Conservation (phyloP, 2,888 invertebrate species). For the Schizaphis graminum region DNA sequence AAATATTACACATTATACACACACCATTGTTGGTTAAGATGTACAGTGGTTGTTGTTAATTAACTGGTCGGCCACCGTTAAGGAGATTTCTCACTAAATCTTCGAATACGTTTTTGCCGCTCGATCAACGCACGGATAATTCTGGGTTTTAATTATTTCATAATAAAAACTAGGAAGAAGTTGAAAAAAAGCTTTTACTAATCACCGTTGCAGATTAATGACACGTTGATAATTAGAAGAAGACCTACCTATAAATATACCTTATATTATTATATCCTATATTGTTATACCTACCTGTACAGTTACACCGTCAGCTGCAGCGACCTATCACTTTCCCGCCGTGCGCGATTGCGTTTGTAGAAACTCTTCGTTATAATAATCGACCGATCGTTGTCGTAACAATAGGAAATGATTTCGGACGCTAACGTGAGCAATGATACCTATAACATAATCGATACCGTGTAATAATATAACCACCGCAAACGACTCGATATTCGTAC, state of each 20-base stretch:
- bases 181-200: neutral
- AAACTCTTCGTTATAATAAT: slow-evolving; percentile 24
- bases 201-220: neutral
- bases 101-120: neutral
- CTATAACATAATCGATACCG: slow-evolving; percentile 11
- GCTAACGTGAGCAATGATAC: slow-evolving; percentile 17
- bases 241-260: neutral
- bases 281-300: neutral
- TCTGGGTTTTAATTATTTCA: neutral
- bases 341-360: slow-evolving; percentile 40
- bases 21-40: neutral
- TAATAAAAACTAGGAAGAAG: neutral
- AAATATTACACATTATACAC: neutral
- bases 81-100: neutral
- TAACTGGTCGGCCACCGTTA: neutral
- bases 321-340: slow-evolving; percentile 46
- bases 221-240: slow-evolving; percentile 13
- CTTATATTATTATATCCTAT: neutral
- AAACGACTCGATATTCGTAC: neutral
- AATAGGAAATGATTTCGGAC: slow-evolving; percentile 42
- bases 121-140: neutral
- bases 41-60: neutral
- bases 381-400: neutral
- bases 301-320: neutral
- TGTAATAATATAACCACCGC: neutral